Base-by-base conservation (phyloP, 2,888 invertebrate genomes). In the Ophion costatus region DNA sequence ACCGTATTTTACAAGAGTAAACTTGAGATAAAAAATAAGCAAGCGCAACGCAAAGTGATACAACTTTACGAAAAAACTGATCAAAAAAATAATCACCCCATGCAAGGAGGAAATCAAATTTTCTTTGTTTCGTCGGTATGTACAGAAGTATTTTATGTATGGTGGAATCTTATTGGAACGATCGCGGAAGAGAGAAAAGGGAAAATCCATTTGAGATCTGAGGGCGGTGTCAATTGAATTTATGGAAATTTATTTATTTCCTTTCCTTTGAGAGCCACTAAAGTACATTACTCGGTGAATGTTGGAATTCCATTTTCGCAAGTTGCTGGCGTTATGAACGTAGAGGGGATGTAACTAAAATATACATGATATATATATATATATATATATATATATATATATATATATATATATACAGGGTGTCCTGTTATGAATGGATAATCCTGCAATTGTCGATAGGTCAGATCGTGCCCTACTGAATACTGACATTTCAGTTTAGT, bases 301-400 rank as follows among this genome's bases (percentile, higher is more conserved):
- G 42, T 64, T 87, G 63, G 80, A 86, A 85, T 87, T 89, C 87
- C 88, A 89, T 90, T 91, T 89, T 83, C 87, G 70, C 88, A 90
- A 90, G 88, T 89, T 87, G 88, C 87, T 83, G 22, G 87, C 87
- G 66, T 82, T 82, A 59, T 29, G 61, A 59, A 57, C 20, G 45
- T 20, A 14, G 17, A 11, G 22, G 67, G 56, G 67, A 29, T 73
- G 20, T 4, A 42, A 63, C 57, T 22, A 51, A 45, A 42, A 73
- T 51, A 63, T 24, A 45, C 11, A 59, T 33, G 33, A 51, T 51
- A 51, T 17, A 51, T 51, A 17, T 17, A 17, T 51, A 51, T 51
- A 51, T 51, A 51, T 51, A 56, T 61, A 14, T 66, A 74, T 76
- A 38, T 38, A 38, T 38, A 38, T 38, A 38, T 38, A 24, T 24